Evolutionary conservation across 2,797 vertebrate genomes (phyloP), one percentile per base, ranked within the genome.

Genomic region (Dromococcyx pavoninus): DNA sequence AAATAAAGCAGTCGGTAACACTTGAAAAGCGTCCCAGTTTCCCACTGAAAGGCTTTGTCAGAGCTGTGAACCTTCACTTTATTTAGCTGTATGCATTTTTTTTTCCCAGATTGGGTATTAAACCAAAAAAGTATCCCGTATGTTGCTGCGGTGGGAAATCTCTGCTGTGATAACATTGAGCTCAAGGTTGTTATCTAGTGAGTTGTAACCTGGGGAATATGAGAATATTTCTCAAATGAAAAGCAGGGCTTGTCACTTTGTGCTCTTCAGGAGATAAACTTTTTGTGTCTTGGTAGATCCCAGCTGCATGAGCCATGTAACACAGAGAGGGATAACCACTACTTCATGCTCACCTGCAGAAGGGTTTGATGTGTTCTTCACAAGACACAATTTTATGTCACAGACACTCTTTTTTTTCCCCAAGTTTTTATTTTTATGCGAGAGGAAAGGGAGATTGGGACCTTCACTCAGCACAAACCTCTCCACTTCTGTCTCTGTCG

Each of bases 11-110:
- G 96, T 97, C 80, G 53, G 96, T 80, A 65, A 95, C 94, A 96
- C 95, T 97, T 97, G 97, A 98, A 97, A 97, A 94, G 94, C 88
- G 72, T 97, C 97, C 97, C 97, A 97, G 97, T 97, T 97, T 97
- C 91, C 98, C 96, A 97, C 94, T 97, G 95, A 96, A 96, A 97
- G 86, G 72, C 87, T 93, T 85, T 97, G 96, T 97, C 97, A 97
- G 96, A 97, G 89, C 94, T 92, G 90, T 96, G 95, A 96, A 97
- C 95, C 94, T 96, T 96, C 88, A 95, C 93, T 94, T 96, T 94
- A 96, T 96, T 96, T 96, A 94, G 91, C 88, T 93, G 86, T 90
- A 88, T 82, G 73, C 80, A 17, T 71, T 76, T 69, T 75, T 28
- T 50, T 35, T 56, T 43, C 73, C 18, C 6, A 1, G 51, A 86